A percentile compares a stretch with the other conserved stretches of the same genome.
Conservation (phyloP, 2,113 vertebrate genomes). For the Conger conger region DNA sequence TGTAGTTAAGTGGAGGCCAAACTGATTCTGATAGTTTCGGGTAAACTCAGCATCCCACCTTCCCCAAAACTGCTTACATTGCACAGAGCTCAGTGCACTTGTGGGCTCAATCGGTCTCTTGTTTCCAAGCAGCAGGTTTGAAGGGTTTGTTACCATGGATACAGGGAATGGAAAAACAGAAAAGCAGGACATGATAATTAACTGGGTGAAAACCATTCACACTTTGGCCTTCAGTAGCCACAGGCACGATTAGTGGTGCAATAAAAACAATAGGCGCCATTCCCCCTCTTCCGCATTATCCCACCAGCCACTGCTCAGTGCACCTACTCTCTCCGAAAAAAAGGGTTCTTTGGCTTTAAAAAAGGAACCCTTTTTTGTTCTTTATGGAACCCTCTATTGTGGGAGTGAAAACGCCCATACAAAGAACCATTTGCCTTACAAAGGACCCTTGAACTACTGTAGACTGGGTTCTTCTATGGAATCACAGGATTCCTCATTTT, state of each 20-base stretch:
- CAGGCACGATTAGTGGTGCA: not conserved
- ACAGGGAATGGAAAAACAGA: not conserved
- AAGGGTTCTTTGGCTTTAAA: too few relatives aligned
- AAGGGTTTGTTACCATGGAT: conserved; percentile 7
- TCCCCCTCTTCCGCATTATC: not conserved
- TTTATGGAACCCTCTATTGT: too few relatives aligned
- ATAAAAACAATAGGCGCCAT: not conserved
- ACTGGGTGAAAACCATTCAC: conserved; percentile 3
- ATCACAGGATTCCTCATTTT: too few relatives aligned
- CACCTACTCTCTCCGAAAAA: too few relatives aligned
- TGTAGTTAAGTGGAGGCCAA: not conserved
- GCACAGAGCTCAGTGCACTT: not conserved
- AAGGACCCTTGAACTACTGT: too few relatives aligned
- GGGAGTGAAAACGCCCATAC: too few relatives aligned
- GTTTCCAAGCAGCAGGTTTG: conserved; percentile 9
- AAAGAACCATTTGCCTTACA: too few relatives aligned
- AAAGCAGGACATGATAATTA: conserved; percentile 9
- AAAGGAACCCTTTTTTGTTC: too few relatives aligned
- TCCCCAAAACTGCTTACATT: not conserved
- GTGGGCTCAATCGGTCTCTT: not conserved
- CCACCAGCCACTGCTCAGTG: too few relatives aligned
- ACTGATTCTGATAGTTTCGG: not conserved
- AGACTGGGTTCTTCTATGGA: too few relatives aligned
- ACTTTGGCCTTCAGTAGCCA: not conserved
- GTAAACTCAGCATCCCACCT: not conserved